These are phyloP conservation scores for Chunga burmeisteri DNA, from an alignment of 2,113 vertebrate species.

Conservation along the genomic window DNA sequence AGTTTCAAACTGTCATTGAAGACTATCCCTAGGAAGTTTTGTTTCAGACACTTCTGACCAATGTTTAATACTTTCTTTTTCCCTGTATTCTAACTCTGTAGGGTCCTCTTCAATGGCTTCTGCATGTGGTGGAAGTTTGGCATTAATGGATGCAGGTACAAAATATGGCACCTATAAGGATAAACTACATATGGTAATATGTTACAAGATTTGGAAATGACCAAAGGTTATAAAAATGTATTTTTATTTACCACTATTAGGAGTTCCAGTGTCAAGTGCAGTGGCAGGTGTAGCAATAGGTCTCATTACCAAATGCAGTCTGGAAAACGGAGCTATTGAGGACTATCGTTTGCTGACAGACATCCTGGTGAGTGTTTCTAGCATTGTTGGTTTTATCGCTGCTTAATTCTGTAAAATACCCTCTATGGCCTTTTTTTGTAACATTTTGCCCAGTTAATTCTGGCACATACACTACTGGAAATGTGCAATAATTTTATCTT, in stretches of 20 bases:
- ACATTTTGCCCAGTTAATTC: neutral
- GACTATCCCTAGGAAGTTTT: neutral
- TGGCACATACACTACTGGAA: neutral
- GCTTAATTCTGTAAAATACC: neutral
- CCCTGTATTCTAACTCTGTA: slow-evolving; percentile 17
- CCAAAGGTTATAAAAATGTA: neutral
- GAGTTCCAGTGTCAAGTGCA: slow-evolving; percentile 89
- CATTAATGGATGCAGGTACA: slow-evolving; percentile 97
- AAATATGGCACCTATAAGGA: rapidly evolving
- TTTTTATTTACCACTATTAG: slow-evolving; percentile 63
- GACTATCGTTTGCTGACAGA: slow-evolving; percentile 95
- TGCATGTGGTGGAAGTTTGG: slow-evolving; percentile 91
- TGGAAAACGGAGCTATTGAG: slow-evolving; percentile 82
- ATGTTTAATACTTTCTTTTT: neutral
- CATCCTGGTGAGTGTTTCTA: slow-evolving; percentile 85
- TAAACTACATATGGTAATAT: neutral
- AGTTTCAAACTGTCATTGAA: neutral
- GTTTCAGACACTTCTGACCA: neutral
- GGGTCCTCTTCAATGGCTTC: slow-evolving; percentile 98
- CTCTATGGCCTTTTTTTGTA: neutral
- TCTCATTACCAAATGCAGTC: slow-evolving; percentile 81
- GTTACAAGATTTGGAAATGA: neutral
- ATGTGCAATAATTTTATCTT: neutral
- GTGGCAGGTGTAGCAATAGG: slow-evolving; percentile 95
- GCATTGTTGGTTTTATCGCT: neutral